A percentile compares a stretch with the other conserved stretches of the same genome.
These are phyloP conservation scores for Hylaeus anthracinus DNA, from an alignment of 1,140 invertebrate species.

Conservation along the genomic window DNA sequence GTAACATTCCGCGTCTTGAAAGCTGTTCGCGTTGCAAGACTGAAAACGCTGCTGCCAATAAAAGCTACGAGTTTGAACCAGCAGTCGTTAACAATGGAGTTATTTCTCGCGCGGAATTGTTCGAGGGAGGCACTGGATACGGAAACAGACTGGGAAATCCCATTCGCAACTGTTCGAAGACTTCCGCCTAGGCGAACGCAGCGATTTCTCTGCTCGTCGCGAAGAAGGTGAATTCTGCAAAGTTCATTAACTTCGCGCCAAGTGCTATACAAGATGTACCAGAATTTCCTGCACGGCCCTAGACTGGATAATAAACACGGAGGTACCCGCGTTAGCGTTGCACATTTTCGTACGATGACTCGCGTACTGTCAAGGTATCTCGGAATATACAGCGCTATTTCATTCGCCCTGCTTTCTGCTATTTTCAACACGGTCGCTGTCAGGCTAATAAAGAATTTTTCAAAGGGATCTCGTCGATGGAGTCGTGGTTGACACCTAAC, in stretches of 20 bases:
- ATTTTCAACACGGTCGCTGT: too few relatives aligned
- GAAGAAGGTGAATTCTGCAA: constrained; percentile 13
- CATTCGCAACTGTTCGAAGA: constrained; percentile 4
- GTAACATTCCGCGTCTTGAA: too few relatives aligned
- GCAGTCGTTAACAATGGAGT: neutral
- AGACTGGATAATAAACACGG: neutral
- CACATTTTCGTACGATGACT: neutral
- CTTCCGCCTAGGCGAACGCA: neutral
- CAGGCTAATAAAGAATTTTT: too few relatives aligned
- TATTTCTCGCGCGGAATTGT: neutral
- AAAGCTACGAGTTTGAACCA: neutral
- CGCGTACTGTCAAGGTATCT: neutral
- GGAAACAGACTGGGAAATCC: neutral
- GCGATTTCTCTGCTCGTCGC: neutral
- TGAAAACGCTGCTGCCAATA: neutral
- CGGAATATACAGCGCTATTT: too few relatives aligned
- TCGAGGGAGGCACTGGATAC: neutral
- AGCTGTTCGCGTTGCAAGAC: neutral
- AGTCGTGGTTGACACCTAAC: too few relatives aligned
- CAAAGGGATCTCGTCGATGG: too few relatives aligned
- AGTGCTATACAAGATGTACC: neutral
- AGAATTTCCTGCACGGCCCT: neutral
- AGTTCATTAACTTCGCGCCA: constrained; percentile 14
- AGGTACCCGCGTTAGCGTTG: neutral
- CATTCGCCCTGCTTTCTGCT: too few relatives aligned